Evolutionary conservation across 30 jellyfish, hydroid and myxozoan genomes (phyloP).

Genomic region (Phacellophora camtschatica): DNA sequence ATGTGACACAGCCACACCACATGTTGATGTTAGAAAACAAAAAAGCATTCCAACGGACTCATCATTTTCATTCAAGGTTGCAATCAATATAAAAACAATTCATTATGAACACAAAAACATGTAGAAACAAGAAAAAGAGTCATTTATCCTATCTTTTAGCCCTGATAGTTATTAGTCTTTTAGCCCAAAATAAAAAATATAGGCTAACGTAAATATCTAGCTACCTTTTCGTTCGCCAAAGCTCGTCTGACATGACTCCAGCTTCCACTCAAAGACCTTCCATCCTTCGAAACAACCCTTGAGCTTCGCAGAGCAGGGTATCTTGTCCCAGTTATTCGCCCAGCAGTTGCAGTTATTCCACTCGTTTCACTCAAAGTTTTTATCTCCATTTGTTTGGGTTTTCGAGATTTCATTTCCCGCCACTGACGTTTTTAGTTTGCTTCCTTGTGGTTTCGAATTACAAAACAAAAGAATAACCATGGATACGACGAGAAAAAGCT

Average conservation of each 20-base stretch:
- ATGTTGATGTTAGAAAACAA: too few species aligned
- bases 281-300: background rate
- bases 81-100: too few species aligned
- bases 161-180: too few species aligned
- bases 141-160: too few species aligned
- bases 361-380: conserved; percentile 28
- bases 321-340: conserved; percentile 31
- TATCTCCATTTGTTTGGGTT: conserved; percentile 17
- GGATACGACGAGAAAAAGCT: background rate
- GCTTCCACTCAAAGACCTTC: conserved; percentile 60
- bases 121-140: too few species aligned
- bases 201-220: too few species aligned
- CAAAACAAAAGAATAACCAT: conserved; percentile 51
- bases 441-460: conserved; percentile 48
- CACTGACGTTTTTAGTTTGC: background rate
- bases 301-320: conserved; percentile 60
- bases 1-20: too few species aligned
- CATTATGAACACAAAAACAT: too few species aligned
- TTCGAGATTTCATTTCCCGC: conserved; percentile 25
- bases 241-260: conserved; percentile 70
- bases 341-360: conserved; percentile 50
- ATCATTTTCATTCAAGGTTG: too few species aligned
- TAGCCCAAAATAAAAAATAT: too few species aligned
- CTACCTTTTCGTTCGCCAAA: conserved; percentile 60
- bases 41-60: too few species aligned